Percentiles rank a stretch among this genome's conserved stretches.
These are phyloP conservation scores for Limonius californicus DNA, from an alignment of 1,140 invertebrate species.

Conservation along the genomic window DNA sequence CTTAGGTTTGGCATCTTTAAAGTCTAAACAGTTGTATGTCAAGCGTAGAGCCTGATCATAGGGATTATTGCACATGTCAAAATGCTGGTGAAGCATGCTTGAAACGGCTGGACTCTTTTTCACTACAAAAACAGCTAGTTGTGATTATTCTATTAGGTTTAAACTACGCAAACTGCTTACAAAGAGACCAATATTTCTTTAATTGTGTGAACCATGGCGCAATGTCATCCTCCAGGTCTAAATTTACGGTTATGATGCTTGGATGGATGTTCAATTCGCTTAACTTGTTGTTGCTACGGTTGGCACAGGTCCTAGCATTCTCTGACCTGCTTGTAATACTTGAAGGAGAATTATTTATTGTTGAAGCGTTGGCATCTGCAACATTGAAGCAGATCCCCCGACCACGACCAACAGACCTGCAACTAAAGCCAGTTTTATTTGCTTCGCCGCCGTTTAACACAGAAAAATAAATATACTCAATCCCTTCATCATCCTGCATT, in stretches of 20 bases:
- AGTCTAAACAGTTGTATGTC: slow-evolving; percentile 56
- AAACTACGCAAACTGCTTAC: slow-evolving; percentile 20
- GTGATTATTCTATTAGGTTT: too few relatives aligned
- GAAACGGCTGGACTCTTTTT: slow-evolving; percentile 53
- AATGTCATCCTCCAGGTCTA: slow-evolving; percentile 25
- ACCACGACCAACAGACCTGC: too few relatives aligned
- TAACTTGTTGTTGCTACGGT: background rate
- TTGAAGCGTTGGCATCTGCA: too few relatives aligned
- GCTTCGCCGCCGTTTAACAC: too few relatives aligned
- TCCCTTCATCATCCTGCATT: too few relatives aligned
- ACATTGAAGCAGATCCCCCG: too few relatives aligned
- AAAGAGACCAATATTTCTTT: slow-evolving; percentile 39
- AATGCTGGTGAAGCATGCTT: slow-evolving; percentile 51
- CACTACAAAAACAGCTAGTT: too few relatives aligned
- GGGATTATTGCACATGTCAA: slow-evolving; percentile 52
- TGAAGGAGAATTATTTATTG: background rate
- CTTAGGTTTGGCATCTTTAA: slow-evolving; percentile 54
- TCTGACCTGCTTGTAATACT: too few relatives aligned
- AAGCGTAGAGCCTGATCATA: slow-evolving; percentile 53
- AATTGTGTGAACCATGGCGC: slow-evolving; percentile 38
- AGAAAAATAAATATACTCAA: too few relatives aligned
- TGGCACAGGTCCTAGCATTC: too few relatives aligned
- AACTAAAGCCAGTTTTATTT: too few relatives aligned
- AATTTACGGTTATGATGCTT: slow-evolving; percentile 4
- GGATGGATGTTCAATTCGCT: background rate